Evolutionary conservation across 2,797 vertebrate genomes (phyloP), one percentile per base, ranked within the genome.

Genomic region (Sylvilagus floridanus): DNA sequence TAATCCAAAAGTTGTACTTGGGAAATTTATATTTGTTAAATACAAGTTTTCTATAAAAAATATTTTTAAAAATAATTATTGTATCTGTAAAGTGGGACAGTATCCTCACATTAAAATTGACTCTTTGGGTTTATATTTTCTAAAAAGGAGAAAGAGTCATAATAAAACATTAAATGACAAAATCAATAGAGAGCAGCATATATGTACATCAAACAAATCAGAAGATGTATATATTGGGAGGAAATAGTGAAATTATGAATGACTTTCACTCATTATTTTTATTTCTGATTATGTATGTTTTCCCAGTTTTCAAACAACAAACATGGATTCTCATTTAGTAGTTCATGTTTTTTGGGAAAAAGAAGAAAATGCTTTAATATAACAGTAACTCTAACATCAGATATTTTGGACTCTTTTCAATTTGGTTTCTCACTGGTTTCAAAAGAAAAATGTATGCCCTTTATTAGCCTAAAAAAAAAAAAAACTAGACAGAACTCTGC

Each of bases 381-480:
- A 71, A 92, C 84, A 91, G 26, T 87, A 84, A 82, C n/a, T 87
- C 30, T 85, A 72, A 85, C 19, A 60, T 71, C 19, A 95, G 37
- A 69, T 28, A 76, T 72, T 84, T 86, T n/a, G 2, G 42, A 2
- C 19, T 75, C n/a, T 92, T 92, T 86, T 88, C 75, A 42, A 42
- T 86, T 85, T 92, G 47, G 62, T 62, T 90, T 92, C 69, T 93
- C 37, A 54, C 24, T 86, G 19, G 24, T 92, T 90, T 95, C n/a
- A 50, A 95, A 96, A 96, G 85, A 85, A 96, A 96, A 93, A 81
- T 68, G 5, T 93, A 14, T 82, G 14, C 60, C 57, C 26, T 94
- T 84, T 94, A 26, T 91, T 86, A 82, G 76, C 57, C 8, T 47
- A 79, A 86, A n/a, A 84, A 82, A 91, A 86, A 78, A 82, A 91